These are phyloP conservation scores for Maccullochella peelii DNA, from an alignment of 2,113 vertebrate genomes.

Conservation along the genomic window DNA sequence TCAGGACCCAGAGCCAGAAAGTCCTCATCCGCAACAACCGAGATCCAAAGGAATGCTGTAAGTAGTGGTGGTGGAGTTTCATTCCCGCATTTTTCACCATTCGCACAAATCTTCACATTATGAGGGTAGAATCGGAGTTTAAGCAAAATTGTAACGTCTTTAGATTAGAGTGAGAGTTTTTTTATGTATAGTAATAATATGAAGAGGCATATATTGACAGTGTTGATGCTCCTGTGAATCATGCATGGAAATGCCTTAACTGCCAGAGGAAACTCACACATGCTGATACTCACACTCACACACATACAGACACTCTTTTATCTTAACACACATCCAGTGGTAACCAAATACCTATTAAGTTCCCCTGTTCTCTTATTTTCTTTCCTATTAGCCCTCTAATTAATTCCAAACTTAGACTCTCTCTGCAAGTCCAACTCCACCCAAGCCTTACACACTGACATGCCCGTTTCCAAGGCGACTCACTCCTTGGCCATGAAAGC, in stretches of 20 bases:
- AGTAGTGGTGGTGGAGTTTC: conserved; percentile 76
- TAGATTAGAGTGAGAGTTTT: neutral
- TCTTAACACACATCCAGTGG: neutral
- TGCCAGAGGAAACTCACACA: no score
- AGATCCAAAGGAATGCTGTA: conserved; percentile 93
- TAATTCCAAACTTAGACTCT: conserved; percentile 34
- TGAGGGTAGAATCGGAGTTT: neutral
- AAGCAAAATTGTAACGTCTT: neutral
- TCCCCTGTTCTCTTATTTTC: neutral
- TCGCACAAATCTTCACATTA: neutral
- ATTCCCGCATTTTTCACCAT: neutral
- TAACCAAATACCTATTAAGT: conserved; percentile 20
- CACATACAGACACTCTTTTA: neutral
- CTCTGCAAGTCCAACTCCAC: conserved; percentile 19
- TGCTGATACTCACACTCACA: neutral
- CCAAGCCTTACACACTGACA: neutral
- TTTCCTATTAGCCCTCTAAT: conserved; percentile 31
- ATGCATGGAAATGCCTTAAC: no score
- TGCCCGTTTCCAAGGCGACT: conserved; percentile 47
- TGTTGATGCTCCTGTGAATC: no score
- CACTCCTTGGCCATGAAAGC: conserved; percentile 34
- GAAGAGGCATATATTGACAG: no score
- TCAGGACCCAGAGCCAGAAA: conserved; percentile 92
- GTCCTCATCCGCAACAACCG: conserved; percentile 92
- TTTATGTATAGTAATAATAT: no score